These are phyloP conservation scores for Eurytoma adleriae DNA, from an alignment of 2,888 invertebrate genomes.

Conservation along the genomic window DNA sequence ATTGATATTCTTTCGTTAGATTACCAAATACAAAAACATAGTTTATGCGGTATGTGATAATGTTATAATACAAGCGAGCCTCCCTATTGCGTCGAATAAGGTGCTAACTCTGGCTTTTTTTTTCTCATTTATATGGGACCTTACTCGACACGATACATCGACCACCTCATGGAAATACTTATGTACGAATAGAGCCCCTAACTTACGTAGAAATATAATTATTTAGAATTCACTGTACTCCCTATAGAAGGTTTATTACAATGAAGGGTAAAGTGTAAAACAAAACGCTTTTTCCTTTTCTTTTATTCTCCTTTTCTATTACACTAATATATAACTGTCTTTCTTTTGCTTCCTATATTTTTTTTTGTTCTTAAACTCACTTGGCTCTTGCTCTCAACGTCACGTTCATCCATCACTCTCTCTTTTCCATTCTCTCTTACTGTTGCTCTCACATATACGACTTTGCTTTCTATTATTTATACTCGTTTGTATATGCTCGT, in stretches of 20 bases:
- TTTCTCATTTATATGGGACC: constrained; percentile 54
- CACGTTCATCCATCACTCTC: constrained; percentile 49
- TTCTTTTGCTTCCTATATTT: constrained; percentile 9
- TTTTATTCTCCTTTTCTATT: constrained; percentile 41
- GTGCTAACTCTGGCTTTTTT: constrained; percentile 51
- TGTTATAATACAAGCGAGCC: constrained; percentile 73
- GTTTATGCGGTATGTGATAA: constrained; percentile 71
- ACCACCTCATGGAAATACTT: constrained; percentile 70
- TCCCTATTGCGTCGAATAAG: constrained; percentile 65
- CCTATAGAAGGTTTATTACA: constrained; percentile 69
- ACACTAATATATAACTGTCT: constrained; percentile 41
- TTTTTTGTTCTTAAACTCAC: constrained; percentile 18
- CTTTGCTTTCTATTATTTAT: constrained; percentile 52
- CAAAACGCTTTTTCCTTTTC: constrained; percentile 61
- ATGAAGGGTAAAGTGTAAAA: constrained; percentile 67
- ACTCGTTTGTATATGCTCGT: constrained; percentile 47
- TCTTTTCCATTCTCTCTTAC: constrained; percentile 10
- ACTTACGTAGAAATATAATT: constrained; percentile 73
- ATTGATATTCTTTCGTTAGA: constrained; percentile 72
- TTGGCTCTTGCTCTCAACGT: constrained; percentile 30
- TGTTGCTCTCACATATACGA: constrained; percentile 37
- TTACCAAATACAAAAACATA: constrained; percentile 76
- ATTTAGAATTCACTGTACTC: constrained; percentile 71
- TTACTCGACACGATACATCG: constrained; percentile 68
- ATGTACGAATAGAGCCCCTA: constrained; percentile 67